Evolutionary conservation across 2,113 vertebrate genomes (phyloP).

Genomic region (Myotis lucifugus): DNA sequence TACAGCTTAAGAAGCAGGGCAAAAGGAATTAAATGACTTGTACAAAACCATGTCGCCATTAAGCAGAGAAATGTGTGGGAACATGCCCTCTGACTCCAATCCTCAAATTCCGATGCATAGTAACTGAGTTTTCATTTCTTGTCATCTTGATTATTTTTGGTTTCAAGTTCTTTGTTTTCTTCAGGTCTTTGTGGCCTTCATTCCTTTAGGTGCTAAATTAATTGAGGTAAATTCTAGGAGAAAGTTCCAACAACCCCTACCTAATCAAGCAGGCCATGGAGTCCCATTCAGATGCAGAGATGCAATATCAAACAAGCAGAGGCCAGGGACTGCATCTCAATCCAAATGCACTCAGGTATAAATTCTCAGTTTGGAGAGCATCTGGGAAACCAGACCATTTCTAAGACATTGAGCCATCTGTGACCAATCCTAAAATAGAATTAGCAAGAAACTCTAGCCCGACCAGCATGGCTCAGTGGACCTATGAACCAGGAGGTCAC

Average conservation of each 20-base stretch:
- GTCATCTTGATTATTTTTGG: not conserved
- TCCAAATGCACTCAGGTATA: not conserved
- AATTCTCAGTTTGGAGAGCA: not conserved
- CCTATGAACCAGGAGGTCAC: too few species aligned
- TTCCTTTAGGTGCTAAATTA: not conserved
- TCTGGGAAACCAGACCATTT: not conserved
- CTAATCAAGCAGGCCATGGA: not conserved
- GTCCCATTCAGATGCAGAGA: not conserved
- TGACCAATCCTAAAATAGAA: not conserved
- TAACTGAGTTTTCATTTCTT: not conserved
- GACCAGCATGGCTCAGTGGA: too few species aligned
- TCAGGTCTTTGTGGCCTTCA: not conserved
- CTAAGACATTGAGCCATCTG: not conserved
- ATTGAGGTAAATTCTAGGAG: not conserved
- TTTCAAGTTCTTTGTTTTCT: not conserved
- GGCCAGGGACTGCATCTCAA: not conserved
- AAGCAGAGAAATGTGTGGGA: not conserved
- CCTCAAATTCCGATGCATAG: not conserved
- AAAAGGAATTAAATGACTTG: not conserved
- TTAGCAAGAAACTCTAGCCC: not conserved
- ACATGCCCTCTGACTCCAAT: not conserved
- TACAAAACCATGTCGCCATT: not conserved
- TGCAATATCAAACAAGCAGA: not conserved
- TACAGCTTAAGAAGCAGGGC: not conserved
- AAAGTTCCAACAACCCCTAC: not conserved